Evolutionary conservation across 1,140 invertebrate genomes (phyloP).

Genomic region (Chironomus striatipennis): DNA sequence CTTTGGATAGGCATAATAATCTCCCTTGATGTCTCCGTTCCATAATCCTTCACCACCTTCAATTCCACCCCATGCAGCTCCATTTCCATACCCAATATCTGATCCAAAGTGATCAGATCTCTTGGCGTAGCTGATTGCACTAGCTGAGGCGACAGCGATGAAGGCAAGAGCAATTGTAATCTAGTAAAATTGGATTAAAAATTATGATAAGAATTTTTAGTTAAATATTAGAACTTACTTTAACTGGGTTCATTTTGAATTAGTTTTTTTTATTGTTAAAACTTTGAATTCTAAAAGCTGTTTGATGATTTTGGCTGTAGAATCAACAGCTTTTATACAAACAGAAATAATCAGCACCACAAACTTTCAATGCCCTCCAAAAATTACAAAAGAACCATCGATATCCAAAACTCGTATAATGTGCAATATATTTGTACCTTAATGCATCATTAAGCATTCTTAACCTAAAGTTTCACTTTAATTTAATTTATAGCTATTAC

Average conservation of each 20-base stretch:
- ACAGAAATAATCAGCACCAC: not conserved
- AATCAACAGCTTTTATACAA: not conserved
- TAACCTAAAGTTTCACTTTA: too few relatives aligned
- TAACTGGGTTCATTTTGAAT: not conserved
- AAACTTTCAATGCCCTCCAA: too few relatives aligned
- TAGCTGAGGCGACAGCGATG: not conserved
- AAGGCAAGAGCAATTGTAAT: not conserved
- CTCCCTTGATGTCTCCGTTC: not conserved
- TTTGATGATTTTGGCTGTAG: not conserved
- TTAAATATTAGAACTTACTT: not conserved
- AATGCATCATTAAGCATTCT: too few relatives aligned
- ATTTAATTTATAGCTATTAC: too few relatives aligned
- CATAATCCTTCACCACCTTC: not conserved
- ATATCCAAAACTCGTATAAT: too few relatives aligned
- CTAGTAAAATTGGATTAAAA: not conserved
- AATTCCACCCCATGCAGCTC: too few relatives aligned
- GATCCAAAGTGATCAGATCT: not conserved
- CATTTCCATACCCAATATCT: not conserved
- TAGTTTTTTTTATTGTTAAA: not conserved
- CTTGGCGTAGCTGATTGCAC: not conserved
- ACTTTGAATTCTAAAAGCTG: constrained; percentile 1
- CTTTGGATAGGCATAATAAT: constrained; percentile 46
- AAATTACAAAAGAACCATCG: too few relatives aligned
- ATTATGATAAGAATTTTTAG: not conserved
- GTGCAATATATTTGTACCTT: too few relatives aligned